A percentile compares a stretch with the other conserved stretches of the same genome.
Evolutionary conservation across 2,888 invertebrate genomes (phyloP).

Genomic region (Timandra comae): DNA sequence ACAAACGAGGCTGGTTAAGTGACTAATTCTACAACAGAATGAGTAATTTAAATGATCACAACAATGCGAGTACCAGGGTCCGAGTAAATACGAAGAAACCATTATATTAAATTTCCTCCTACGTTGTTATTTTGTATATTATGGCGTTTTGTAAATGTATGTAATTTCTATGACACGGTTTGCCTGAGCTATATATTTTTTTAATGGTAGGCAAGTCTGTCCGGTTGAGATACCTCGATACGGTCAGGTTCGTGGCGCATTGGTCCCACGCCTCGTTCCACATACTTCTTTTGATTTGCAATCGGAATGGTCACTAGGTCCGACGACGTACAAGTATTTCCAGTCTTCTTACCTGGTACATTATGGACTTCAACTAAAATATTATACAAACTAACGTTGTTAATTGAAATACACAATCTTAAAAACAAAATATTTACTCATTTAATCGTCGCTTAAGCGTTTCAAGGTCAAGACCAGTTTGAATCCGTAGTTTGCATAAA

Average conservation of each 20-base stretch:
- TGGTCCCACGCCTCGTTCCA: slow-evolving; percentile 64
- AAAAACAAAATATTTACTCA: slow-evolving; percentile 24
- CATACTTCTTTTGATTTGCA: slow-evolving; percentile 50
- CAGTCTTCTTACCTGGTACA: slow-evolving; percentile 3
- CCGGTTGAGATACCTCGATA: slow-evolving; percentile 72
- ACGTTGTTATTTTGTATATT: slow-evolving; percentile 12
- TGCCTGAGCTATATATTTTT: slow-evolving; percentile 46
- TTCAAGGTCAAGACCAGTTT: slow-evolving; percentile 35
- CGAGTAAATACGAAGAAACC: background rate
- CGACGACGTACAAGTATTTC: slow-evolving; percentile 28
- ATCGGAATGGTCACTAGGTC: slow-evolving; percentile 37
- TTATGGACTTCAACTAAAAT: slow-evolving; percentile 1
- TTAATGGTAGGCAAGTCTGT: slow-evolving; percentile 55
- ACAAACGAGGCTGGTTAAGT: slow-evolving; percentile 52
- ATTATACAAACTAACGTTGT: background rate
- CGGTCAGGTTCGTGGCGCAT: slow-evolving; percentile 63
- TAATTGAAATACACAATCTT: slow-evolving; percentile 7
- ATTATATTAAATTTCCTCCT: slow-evolving; percentile 9
- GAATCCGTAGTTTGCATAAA: slow-evolving; percentile 18
- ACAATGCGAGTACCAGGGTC: slow-evolving; percentile 26
- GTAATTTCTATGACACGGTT: slow-evolving; percentile 45
- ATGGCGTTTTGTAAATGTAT: slow-evolving; percentile 31
- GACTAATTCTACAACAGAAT: slow-evolving; percentile 64
- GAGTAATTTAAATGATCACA: slow-evolving; percentile 62
- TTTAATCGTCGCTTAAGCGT: slow-evolving; percentile 23